Conservation (phyloP, 2,797 vertebrate species). For the Pangasius djambal region DNA sequence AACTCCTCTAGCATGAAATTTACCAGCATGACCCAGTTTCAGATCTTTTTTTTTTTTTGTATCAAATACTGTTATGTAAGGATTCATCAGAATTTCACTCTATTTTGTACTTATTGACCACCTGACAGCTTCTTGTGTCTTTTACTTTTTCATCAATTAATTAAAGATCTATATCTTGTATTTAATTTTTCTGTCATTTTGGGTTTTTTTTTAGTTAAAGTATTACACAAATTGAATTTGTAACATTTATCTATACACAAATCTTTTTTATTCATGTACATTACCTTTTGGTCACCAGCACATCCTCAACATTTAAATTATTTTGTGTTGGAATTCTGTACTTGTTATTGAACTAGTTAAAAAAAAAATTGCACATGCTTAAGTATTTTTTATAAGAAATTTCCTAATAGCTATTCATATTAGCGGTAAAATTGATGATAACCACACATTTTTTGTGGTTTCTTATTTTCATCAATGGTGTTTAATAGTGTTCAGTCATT, state of each 20-base stretch:
- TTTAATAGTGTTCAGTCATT: not conserved
- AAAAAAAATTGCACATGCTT: not conserved
- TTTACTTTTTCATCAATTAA: not conserved
- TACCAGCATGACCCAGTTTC: not conserved
- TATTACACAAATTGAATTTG: not conserved
- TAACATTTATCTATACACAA: not conserved
- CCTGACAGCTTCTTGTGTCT: not conserved
- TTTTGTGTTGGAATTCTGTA: not conserved
- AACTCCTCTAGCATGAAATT: not conserved
- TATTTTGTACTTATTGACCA: not conserved
- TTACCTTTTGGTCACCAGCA: not conserved
- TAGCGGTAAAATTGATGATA: not conserved
- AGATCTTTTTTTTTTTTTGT: not conserved
- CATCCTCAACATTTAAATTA: too few species aligned
- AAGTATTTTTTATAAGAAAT: not conserved
- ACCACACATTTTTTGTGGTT: not conserved
- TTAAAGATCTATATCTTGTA: conserved; percentile 21
- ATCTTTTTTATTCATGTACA: not conserved
- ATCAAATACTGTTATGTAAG: not conserved
- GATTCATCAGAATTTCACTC: not conserved
- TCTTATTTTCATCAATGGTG: not conserved
- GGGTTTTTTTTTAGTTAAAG: not conserved
- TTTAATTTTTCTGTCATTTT: not conserved
- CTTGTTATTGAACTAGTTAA: not conserved
- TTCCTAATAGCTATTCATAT: not conserved